Conservation (phyloP, 2,113 vertebrate genomes). For the Vidua chalybeata region DNA sequence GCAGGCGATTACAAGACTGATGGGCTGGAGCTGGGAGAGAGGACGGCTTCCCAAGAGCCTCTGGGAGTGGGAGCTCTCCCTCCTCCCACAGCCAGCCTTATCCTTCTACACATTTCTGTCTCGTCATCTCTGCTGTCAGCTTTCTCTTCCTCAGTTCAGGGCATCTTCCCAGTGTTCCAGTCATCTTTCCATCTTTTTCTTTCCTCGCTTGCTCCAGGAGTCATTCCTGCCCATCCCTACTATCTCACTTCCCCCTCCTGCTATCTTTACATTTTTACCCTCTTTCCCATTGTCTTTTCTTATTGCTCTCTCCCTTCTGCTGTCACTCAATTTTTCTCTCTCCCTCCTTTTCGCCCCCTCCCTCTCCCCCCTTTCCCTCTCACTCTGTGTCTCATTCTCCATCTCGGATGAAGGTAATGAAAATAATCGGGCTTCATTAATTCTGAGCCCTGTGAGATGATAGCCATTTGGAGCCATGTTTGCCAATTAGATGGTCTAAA, state of each 20-base stretch:
- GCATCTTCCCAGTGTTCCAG: background rate
- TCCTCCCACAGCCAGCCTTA: background rate
- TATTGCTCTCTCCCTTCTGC: conserved; percentile 64
- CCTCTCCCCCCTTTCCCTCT: conserved; percentile 48
- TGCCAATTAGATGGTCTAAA: conserved; percentile 99
- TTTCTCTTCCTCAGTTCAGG: background rate
- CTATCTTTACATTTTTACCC: background rate
- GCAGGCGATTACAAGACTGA: conserved; percentile 20
- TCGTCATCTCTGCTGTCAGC: background rate
- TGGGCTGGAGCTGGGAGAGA: conserved; percentile 26
- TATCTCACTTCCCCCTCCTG: background rate
- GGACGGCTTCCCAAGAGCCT: background rate
- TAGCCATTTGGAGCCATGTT: conserved; percentile 97
- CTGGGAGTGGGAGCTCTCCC: background rate
- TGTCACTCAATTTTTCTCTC: conserved; percentile 65
- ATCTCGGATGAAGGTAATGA: conserved; percentile 92
- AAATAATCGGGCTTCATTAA: conserved; percentile 99
- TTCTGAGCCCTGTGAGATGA: conserved; percentile 93
- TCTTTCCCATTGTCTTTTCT: conserved; percentile 56
- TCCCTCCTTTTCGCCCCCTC: conserved; percentile 16
- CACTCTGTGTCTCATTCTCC: conserved; percentile 83
- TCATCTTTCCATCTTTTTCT: background rate
- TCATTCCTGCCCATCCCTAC: background rate
- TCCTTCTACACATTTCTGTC: background rate
- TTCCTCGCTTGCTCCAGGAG: background rate